Conservation (phyloP, 2,888 invertebrate species). For the Priocnemis perturbator region DNA sequence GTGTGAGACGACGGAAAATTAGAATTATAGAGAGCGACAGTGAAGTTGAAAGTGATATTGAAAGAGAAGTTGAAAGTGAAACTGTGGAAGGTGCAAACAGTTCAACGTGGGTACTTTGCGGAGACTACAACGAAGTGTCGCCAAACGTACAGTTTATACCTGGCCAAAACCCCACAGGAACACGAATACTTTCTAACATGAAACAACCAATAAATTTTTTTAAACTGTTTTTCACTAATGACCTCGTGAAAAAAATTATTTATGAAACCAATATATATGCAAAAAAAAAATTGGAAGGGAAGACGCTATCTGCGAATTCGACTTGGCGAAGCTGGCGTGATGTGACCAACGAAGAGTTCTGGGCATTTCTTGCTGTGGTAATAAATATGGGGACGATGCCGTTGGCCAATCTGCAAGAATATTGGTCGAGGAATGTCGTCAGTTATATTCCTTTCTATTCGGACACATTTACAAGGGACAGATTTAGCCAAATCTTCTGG, state of each 20-base stretch:
- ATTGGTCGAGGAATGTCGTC: slow-evolving; percentile 29
- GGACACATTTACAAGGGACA: slow-evolving; percentile 31
- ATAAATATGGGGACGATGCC: slow-evolving; percentile 37
- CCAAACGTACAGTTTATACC: slow-evolving; percentile 1
- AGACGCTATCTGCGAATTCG: slow-evolving; percentile 25
- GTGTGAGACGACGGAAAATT: slow-evolving; percentile 33
- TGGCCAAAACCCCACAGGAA: not conserved
- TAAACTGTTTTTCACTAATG: slow-evolving; percentile 27
- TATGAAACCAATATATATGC: slow-evolving; percentile 21
- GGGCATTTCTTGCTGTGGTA: slow-evolving; percentile 45
- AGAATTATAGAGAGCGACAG: slow-evolving; percentile 37
- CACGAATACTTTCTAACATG: slow-evolving; percentile 25
- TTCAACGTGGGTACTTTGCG: slow-evolving; percentile 25
- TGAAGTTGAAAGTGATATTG: slow-evolving; percentile 31
- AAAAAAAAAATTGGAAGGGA: slow-evolving; percentile 28
- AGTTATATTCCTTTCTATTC: slow-evolving; percentile 31
- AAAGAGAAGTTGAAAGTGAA: slow-evolving; percentile 1
- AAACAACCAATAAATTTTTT: slow-evolving; percentile 33
- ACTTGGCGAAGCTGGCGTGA: slow-evolving; percentile 36
- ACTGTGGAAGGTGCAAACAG: not conserved
- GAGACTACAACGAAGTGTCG: slow-evolving; percentile 27
- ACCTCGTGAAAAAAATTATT: slow-evolving; percentile 24
- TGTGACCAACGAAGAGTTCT: slow-evolving; percentile 37
- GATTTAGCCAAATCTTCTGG: slow-evolving; percentile 34
- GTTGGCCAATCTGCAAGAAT: slow-evolving; percentile 38